phyloP scores from a whole-genome alignment of 2,113 vertebrate species.

The Phalacrocorax aristotelis region DNA sequence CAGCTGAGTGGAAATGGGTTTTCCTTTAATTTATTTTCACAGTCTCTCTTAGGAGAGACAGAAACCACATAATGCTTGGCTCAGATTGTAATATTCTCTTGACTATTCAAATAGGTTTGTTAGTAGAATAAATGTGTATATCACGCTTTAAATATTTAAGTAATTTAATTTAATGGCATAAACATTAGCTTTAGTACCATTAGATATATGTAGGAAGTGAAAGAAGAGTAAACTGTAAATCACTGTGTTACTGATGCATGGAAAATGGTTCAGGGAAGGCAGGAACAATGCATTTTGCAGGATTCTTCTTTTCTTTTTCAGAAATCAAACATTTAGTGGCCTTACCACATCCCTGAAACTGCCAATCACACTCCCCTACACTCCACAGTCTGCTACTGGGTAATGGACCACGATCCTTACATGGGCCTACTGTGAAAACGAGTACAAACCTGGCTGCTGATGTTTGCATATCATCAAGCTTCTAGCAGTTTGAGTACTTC shows the following conservation, averaged over 20 bases:
- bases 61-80: background rate
- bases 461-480: background rate
- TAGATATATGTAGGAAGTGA: background rate
- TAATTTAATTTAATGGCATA: background rate
- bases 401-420: background rate
- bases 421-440: background rate
- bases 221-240: background rate
- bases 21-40: background rate
- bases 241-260: background rate
- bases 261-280: background rate
- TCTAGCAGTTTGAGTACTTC: background rate
- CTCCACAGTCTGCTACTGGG: background rate
- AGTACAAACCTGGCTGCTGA: background rate
- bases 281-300: background rate
- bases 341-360: background rate
- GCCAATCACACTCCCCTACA: background rate
- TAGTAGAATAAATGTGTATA: background rate
- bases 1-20: background rate
- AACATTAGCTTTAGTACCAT: background rate
- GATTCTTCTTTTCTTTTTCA: background rate
- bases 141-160: conserved; percentile 8
- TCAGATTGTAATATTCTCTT: background rate
- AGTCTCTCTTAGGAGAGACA: background rate
- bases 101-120: background rate
- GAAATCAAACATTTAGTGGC: background rate